These are phyloP conservation scores for Spizella passerina DNA, from an alignment of 2,797 vertebrate genomes.

Conservation along the genomic window DNA sequence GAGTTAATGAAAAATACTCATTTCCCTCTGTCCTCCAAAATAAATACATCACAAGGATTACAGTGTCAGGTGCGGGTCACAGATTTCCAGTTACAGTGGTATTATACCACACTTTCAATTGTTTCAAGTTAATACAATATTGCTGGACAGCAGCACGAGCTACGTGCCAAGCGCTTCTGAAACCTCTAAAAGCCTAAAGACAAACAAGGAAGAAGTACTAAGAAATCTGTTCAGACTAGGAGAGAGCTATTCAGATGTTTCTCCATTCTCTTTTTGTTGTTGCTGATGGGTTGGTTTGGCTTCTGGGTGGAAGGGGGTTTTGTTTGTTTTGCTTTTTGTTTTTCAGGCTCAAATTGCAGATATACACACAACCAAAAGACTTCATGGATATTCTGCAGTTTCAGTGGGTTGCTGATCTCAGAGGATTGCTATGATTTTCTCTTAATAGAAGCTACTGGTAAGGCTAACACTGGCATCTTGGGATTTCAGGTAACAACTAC, in stretches of 20 bases:
- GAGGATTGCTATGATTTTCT: background rate
- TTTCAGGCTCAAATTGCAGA: background rate
- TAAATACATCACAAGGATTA: background rate
- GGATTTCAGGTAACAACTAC: background rate
- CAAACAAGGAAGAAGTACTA: background rate
- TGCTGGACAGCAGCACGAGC: background rate
- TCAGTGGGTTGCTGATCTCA: background rate
- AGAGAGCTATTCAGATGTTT: background rate
- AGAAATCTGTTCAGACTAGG: background rate
- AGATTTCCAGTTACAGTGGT: background rate
- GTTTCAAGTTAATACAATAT: background rate
- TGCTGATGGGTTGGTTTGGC: background rate
- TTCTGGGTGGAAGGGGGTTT: fast-evolving
- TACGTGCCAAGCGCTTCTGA: background rate
- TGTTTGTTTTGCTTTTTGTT: background rate
- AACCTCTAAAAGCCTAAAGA: background rate
- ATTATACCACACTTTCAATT: background rate
- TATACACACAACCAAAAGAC: fast-evolving
- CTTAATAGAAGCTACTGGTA: background rate
- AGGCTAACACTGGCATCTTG: background rate
- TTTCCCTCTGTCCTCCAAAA: background rate
- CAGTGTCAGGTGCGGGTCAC: background rate
- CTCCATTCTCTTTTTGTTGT: background rate
- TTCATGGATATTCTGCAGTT: background rate
- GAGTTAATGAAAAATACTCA: background rate